A percentile compares a stretch with the other conserved stretches of the same genome.
These are phyloP conservation scores for Euthynnus affinis DNA, from an alignment of 2,797 vertebrate species.

Conservation along the genomic window DNA sequence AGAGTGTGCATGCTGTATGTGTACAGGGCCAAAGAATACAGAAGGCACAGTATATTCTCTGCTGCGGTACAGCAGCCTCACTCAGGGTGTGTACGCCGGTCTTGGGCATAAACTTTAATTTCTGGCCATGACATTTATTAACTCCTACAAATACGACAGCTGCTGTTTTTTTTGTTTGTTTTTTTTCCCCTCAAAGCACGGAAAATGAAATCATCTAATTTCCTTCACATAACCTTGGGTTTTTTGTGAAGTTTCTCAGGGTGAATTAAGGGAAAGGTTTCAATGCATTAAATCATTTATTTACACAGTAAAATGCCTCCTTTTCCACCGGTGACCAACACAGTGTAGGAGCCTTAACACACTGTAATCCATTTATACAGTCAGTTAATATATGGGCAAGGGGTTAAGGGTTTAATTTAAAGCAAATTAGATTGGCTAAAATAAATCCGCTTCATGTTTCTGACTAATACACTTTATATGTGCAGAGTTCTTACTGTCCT, in stretches of 20 bases:
- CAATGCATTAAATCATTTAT: slow-evolving; percentile 84
- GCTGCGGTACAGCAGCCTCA: slow-evolving; percentile 46
- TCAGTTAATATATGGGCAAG: slow-evolving; percentile 69
- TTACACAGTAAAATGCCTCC: slow-evolving; percentile 79
- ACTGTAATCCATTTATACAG: slow-evolving; percentile 80
- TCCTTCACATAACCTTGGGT: slow-evolving; percentile 71
- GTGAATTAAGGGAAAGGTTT: slow-evolving; percentile 81
- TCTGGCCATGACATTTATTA: slow-evolving; percentile 83
- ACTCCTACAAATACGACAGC: slow-evolving; percentile 79
- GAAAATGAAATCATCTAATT: slow-evolving; percentile 85
- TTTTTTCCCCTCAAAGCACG: slow-evolving; percentile 69
- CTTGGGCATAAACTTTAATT: slow-evolving; percentile 80
- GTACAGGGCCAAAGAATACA: slow-evolving; percentile 56
- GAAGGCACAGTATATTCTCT: slow-evolving; percentile 63
- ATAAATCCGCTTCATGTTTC: slow-evolving; percentile 67
- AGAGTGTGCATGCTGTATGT: slow-evolving; percentile 13
- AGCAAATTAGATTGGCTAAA: slow-evolving; percentile 71
- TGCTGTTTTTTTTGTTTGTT: slow-evolving; percentile 51
- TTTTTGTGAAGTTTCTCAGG: slow-evolving; percentile 68
- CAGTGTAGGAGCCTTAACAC: slow-evolving; percentile 66
- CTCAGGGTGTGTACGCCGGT: slow-evolving; percentile 74
- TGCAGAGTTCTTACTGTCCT: slow-evolving; percentile 34
- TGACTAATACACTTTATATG: slow-evolving; percentile 16
- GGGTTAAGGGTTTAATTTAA: slow-evolving; percentile 78
- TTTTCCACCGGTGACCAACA: slow-evolving; percentile 73